Base-by-base conservation (phyloP, 2,113 vertebrate genomes). In the Caranx ignobilis region DNA sequence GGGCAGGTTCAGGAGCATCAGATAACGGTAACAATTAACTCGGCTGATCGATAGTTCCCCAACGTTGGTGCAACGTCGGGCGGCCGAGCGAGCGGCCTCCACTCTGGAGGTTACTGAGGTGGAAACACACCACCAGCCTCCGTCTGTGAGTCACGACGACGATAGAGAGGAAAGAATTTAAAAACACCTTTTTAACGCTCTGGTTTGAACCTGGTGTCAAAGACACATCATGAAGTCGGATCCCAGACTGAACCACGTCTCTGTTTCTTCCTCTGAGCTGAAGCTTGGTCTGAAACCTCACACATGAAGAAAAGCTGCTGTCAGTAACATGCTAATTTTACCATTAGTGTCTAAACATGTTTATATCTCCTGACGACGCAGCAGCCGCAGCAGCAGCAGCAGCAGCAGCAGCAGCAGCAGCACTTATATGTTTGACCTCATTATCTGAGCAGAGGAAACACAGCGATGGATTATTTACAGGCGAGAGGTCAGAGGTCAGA, bases 21-120 rank as follows among this genome's bases (percentile, higher is more conserved):
- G 81, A 79, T 87, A 84, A 77, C 73, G 18, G 6, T 9, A n/a
- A 81, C 68, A 77, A 81, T 87, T 77, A 77, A 64, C 35, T 70
- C 31, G 8, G 1, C 12, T 9, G 34, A 67, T 82, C 71, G 10
- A 75, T 82, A 15, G 64, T 21, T 56, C 16, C 34, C 11, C 1
- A 19, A 32, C 39, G 19, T 9, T 48, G 3, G 37, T 9, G 62
- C 39, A 16, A 50, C 15, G 45, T 8, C 8, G 45, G n/a, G 32
- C 2, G 11, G 11, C 48, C 3, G 70, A 47, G 16, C 11, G 31
- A 35, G 45, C 16, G 18, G 37, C 57, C 31, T 32, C 34, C 35
- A 0, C 2, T 7, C 65, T 61, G 67, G 61, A 61, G 73, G 67
- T 66, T 10, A 19, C 52, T 8, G 73, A 57, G 73, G 73, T 43